Base-by-base conservation (phyloP, 2,888 invertebrate genomes). In the Ecdyonurus torrentis region DNA sequence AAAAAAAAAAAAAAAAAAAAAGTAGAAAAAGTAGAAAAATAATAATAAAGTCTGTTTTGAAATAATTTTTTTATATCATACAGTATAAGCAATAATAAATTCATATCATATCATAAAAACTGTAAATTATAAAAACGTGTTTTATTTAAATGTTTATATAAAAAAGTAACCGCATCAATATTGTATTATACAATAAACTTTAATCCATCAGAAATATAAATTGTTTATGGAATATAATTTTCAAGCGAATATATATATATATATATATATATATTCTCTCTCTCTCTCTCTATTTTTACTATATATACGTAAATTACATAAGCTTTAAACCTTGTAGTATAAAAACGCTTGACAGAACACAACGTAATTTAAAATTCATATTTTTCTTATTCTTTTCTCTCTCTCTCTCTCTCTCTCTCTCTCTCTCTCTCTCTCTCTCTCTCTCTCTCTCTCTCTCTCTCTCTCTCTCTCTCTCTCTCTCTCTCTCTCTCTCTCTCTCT, bases 351-450 rank as follows among this genome's bases (percentile, higher is more conserved):
- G 37, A 37, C 37, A 37, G 5, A 15, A 37, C 37, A 37, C 37
- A 37, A 37, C 37, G 37, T 55, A 55, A 55, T 55, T 55, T 55
- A 55, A 55, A 55, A 55, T 55, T 55, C 55, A 55, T 55, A 55
- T 55, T 55, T 55, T 37, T 22, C 55, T 22, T 55, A 55, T n/a
- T 55, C n/a, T n/a, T n/a, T n/a, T 55, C 7, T 55, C 55, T 55
- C n/a, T 55, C n/a, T 55, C 5, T 55, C 7, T 55, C 20, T 37
- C 10, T 55, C 55, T 55, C n/a, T 55, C 7, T 55, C 55, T 55
- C n/a, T 55, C n/a, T 55, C 5, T 55, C 7, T 55, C 20, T 37
- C 10, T 55, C 55, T 55, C n/a, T 55, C 7, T 55, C 55, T 55
- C n/a, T 55, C n/a, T 55, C 5, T 55, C 7, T 55, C 20, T 37